Evolutionary conservation across 2,888 invertebrate species (phyloP), one percentile per base, ranked within the genome.

Genomic region (Drosophila tanythrix): DNA sequence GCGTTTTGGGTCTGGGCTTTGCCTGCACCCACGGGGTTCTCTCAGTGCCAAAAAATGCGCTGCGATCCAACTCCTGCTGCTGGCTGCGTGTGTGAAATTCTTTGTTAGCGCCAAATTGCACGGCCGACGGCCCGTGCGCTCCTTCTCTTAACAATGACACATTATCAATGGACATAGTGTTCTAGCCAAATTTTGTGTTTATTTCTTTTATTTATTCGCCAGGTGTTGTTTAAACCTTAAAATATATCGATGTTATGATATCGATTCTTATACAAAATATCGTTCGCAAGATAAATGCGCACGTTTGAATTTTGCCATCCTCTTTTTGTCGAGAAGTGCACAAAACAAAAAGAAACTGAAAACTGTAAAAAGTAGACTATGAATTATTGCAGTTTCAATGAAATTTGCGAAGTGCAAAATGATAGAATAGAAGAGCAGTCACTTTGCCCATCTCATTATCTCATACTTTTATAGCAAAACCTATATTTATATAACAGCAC

Each of bases 81-180:
- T 81, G 43, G 0, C 79, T 79, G 35, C 67, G 78, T 5, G 76
- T 80, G 8, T 89, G 90, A 31, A 91, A 92, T 5, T 86, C 84
- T 48, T 80, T 81, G 65, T 77, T 91, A 4, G 79, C 79, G 27
- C 76, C 75, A 56, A 92, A 91, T 31, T 83, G 79, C 2, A 88
- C 74, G 0, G 76, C 84, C 5, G 78, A 48, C n/a, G 82, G 75
- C 15, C 79, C 62, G 18, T 36, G 61, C 6, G 62, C 46, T n/a
- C 35, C 40, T 10, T 29, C 46, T 13, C 31, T 4, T 1, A 67
- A 31, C 3, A 81, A 36, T 29, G 69, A 59, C 38, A 72, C 66
- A 58, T 80, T 71, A 0, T 74, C 84, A 6, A 40, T n/a, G 15
- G 83, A 60, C 85, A 85, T 85, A 2, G n/a, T 70, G 40, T 2